These are phyloP conservation scores for Peromyscus nudipes DNA, from an alignment of 2,797 vertebrate genomes.

Conservation along the genomic window DNA sequence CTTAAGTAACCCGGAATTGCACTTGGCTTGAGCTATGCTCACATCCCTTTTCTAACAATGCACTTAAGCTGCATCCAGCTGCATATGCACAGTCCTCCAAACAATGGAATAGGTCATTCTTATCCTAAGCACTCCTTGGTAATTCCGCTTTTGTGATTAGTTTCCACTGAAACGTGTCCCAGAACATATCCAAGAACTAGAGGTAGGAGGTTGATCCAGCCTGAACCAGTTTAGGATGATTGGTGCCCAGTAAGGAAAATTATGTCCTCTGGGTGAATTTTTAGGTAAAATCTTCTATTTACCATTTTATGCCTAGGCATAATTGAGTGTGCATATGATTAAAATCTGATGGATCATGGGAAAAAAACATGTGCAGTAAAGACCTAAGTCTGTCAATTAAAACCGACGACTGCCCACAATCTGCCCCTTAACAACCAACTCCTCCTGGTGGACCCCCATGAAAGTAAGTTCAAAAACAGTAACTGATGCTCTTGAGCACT, in stretches of 20 bases:
- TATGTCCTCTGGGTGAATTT: neutral
- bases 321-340: neutral
- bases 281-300: neutral
- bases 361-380: slow-evolving; percentile 12
- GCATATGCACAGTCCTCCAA: neutral
- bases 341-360: neutral
- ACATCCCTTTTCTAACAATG: neutral
- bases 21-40: neutral
- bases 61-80: neutral
- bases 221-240: neutral
- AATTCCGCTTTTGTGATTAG: neutral
- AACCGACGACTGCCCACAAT: neutral
- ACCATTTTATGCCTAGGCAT: neutral
- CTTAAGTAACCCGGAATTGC: neutral
- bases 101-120: neutral
- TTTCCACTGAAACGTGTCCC: neutral
- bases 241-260: neutral
- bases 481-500: neutral
- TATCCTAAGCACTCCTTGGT: neutral
- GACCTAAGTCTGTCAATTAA: neutral
- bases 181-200: neutral
- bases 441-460: neutral
- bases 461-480: neutral
- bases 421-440: neutral
- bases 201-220: neutral